phyloP scores from a whole-genome alignment of 2,113 vertebrate species.

The Rhynchopsitta pachyrhyncha region DNA sequence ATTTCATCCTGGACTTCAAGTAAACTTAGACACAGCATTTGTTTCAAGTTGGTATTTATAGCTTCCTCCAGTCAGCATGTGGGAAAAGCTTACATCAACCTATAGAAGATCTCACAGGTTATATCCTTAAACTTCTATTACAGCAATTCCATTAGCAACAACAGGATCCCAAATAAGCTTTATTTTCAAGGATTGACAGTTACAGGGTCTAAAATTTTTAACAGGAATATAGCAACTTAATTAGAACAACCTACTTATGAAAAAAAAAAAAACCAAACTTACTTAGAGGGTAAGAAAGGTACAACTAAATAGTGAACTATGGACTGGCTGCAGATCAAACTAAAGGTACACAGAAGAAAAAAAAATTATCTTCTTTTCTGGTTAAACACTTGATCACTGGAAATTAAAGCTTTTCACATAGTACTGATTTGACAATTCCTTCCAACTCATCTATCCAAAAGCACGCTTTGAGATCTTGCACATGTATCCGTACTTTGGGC shows the following conservation, averaged over 20 bases:
- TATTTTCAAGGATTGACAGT: neutral
- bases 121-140: neutral
- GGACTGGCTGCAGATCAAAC: neutral
- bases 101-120: neutral
- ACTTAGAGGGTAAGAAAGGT: neutral
- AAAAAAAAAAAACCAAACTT: neutral
- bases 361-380: neutral
- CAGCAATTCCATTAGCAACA: neutral
- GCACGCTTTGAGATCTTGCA: neutral
- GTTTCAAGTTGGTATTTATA: neutral
- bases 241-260: neutral
- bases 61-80: neutral
- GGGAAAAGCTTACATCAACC: neutral
- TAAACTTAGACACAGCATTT: neutral
- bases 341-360: neutral
- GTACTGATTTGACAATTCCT: neutral
- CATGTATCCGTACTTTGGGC: neutral
- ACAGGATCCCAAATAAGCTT: fast-evolving
- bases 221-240: neutral
- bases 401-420: neutral
- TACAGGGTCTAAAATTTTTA: neutral
- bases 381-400: neutral
- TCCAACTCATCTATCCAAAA: neutral
- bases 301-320: neutral
- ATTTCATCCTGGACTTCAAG: neutral